phyloP scores from a whole-genome alignment of 2,888 invertebrate species.

The Torymus aiolomorphi region DNA sequence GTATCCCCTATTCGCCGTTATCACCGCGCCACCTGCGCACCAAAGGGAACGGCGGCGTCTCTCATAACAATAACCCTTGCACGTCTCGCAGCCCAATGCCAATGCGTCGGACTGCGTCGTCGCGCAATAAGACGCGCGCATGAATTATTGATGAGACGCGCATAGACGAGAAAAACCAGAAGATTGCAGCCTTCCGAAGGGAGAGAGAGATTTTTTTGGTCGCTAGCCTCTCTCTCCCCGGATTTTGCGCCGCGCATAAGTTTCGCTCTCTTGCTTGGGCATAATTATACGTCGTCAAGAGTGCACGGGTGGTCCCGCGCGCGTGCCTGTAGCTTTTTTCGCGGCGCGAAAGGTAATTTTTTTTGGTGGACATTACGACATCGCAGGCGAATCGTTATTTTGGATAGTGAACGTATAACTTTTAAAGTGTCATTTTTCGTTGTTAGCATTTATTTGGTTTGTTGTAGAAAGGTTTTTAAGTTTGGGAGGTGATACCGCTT shows the following conservation, averaged over 20 bases:
- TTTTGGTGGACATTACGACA: no score
- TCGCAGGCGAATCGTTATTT: no score
- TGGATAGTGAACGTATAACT: no score
- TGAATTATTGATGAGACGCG: conserved; percentile 33
- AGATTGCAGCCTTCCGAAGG: no score
- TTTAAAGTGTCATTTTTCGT: no score
- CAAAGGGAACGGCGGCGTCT: neutral
- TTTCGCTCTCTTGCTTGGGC: conserved; percentile 13
- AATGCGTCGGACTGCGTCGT: neutral
- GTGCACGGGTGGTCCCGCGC: neutral
- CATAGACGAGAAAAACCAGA: neutral
- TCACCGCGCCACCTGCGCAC: no score
- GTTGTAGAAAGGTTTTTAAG: no score
- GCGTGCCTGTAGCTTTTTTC: conserved; percentile 1
- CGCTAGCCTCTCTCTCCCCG: conserved; percentile 20
- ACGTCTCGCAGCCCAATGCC: neutral
- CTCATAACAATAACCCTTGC: neutral
- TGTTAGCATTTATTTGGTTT: no score
- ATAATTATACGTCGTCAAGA: no score
- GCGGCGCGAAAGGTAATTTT: neutral
- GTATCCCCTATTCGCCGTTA: no score
- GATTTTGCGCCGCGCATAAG: neutral
- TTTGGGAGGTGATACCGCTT: no score
- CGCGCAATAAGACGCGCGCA: neutral
- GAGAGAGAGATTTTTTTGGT: conserved; percentile 1